Evolutionary conservation across 53 echinoderm and acorn worm genomes (phyloP).

Genomic region (Paracentrotus lividus): DNA sequence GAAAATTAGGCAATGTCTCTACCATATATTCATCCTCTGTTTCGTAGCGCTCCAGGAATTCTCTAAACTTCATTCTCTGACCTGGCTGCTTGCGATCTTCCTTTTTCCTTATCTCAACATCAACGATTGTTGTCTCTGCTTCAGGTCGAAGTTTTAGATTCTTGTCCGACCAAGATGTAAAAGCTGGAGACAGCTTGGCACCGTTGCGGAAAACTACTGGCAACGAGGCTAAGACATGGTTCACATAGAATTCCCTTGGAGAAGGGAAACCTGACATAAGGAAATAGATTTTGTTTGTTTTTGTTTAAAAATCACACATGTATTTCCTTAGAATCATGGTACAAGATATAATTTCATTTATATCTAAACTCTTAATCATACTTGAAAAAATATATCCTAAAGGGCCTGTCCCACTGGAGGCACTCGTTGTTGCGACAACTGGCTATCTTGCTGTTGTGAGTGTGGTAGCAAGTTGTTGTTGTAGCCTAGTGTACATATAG

Average conservation of each 20-base stretch:
- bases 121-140: slow-evolving; percentile 70
- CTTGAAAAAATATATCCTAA: too few relatives aligned
- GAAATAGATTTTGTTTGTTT: too few relatives aligned
- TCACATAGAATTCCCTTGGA: slow-evolving; percentile 84
- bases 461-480: too few relatives aligned
- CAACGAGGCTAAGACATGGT: slow-evolving; percentile 80
- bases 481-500: too few relatives aligned
- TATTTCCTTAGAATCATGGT: too few relatives aligned
- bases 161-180: slow-evolving; percentile 81
- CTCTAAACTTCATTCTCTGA: slow-evolving; percentile 74
- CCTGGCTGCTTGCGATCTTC: slow-evolving; percentile 77
- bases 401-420: too few relatives aligned
- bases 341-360: too few relatives aligned
- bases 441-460: too few relatives aligned
- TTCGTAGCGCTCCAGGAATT: slow-evolving; percentile 86
- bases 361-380: too few relatives aligned
- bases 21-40: slow-evolving; percentile 86
- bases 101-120: slow-evolving; percentile 82
- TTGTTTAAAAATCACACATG: too few relatives aligned
- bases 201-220: slow-evolving; percentile 88
- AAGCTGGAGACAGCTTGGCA: slow-evolving; percentile 84
- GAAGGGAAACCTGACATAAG: slow-evolving; percentile 72
- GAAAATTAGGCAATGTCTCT: slow-evolving; percentile 78
- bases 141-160: slow-evolving; percentile 77
- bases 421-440: too few relatives aligned